Base-by-base conservation (phyloP, 92 coral and sea anemone species). In the Parazoanthus swiftii region DNA sequence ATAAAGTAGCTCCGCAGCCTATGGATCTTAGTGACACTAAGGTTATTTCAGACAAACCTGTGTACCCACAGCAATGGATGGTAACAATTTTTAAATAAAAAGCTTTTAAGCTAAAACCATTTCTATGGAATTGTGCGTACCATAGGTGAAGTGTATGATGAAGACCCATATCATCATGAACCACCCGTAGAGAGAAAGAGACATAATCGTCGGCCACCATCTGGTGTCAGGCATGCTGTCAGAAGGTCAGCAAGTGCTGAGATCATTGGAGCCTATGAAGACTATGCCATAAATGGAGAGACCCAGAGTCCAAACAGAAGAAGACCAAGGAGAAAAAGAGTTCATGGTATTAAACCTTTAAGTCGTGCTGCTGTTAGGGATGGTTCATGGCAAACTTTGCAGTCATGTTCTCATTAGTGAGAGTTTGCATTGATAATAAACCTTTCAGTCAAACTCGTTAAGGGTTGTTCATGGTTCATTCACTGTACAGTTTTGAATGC, bases 171-270 rank as follows among this genome's bases (percentile, higher is more conserved):
- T 25, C 75, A 92, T 35, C 92, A 91, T 46, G 93, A 95, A 1
- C 48, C 88, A 36, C 92, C 95, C 66, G 98, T 92, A 8, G 87
- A 84, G 20, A 93, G 89, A 85, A 93, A 88, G 74, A 88, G 96
- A 44, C 81, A 95, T 80, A 93, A 90, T 86, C 92, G 98, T 38
- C 98, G 95, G 35, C 83, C 96, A 48, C 84, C 94, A 46, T 92
- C 88, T 75, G 82, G 93, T 73, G 89, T 83, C 56, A 80, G 94
- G 42, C 96, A 95, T 89, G 94, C 94, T 0, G 88, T 94, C 25
- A 86, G 98, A 48, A 93, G 87, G 56, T 84, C 98, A 36, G 98
- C 98, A n/a, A 95, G 98, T 90, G 98, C 98, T 25, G 98, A 95
- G 76, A 91, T 95, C 65, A 91, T 95, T 37, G 91, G 92, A 79